Conservation (phyloP, 2,797 vertebrate genomes). For the Gymnothorax reevesii region DNA sequence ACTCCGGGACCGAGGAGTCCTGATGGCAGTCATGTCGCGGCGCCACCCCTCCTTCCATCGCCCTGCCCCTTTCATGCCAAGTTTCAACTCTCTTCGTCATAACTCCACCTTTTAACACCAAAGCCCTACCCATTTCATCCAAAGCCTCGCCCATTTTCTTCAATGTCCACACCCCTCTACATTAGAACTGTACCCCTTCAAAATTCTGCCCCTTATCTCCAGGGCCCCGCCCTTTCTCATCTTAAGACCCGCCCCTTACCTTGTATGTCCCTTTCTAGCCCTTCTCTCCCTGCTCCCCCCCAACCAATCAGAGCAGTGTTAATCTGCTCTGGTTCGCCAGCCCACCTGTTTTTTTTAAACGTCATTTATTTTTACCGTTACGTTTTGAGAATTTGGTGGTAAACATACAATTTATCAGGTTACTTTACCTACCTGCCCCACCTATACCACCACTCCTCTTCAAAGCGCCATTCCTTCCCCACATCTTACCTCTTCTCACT, state of each 20-base stretch:
- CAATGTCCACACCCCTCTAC: slow-evolving; percentile 1
- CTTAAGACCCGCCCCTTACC: slow-evolving; percentile 1
- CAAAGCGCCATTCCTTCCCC: not conserved
- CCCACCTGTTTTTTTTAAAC: not conserved
- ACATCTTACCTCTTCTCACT: not conserved
- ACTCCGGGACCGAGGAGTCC: slow-evolving; percentile 89
- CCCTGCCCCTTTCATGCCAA: not conserved
- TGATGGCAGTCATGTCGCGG: slow-evolving; percentile 65
- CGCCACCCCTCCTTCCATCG: slow-evolving; percentile 16
- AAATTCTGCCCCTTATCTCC: not conserved
- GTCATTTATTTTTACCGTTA: not conserved
- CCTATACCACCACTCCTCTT: not conserved
- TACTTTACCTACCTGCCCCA: slow-evolving; percentile 1
- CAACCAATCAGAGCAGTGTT: not conserved
- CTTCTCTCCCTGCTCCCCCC: slow-evolving; percentile 2
- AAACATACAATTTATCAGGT: not conserved
- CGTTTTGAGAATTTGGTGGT: no score
- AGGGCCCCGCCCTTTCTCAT: slow-evolving; percentile 21
- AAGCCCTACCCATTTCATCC: not conserved
- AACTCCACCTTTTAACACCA: slow-evolving; percentile 30
- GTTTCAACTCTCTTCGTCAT: not conserved
- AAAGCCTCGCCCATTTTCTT: slow-evolving; percentile 5
- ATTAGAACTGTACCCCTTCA: slow-evolving; percentile 10
- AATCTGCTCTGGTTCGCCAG: slow-evolving; percentile 12
- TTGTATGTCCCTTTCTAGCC: not conserved